Evolutionary conservation across 2,113 vertebrate species (phyloP), one percentile per base, ranked within the genome.

Genomic region (Entomyzon cyanotis): DNA sequence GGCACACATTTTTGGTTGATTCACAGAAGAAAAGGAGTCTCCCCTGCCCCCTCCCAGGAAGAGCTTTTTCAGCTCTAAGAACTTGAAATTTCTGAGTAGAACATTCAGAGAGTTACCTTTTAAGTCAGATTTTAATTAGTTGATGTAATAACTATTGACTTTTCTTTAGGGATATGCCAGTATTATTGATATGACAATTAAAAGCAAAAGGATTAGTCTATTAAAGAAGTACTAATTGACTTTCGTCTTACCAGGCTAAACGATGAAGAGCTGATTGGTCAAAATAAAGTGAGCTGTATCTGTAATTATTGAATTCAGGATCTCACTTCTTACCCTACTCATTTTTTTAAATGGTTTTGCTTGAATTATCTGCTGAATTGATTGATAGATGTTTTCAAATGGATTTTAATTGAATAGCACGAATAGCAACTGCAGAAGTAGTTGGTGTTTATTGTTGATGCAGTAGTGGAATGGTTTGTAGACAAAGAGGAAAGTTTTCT

Each of bases 171-270:
- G 89, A 87, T 96, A 74, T 92, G 55, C 87, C 93, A 78, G 73
- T 92, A 58, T 97, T 97, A 97, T 96, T 97, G 95, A 97, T 97
- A 97, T 95, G 89, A 97, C 96, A 97, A 97, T 97, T 97, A 98
- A 97, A 97, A 87, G 76, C 69, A 88, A 96, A 96, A 96, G 94
- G 70, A 97, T 97, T 96, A 97, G 63, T 88, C 92, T 90, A 90
- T 97, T 97, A 97, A 95, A 84, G 81, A 76, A 95, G 82, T 85
- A 95, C 95, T 97, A 97, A 97, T 95, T 97, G 86, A 94, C 75
- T 97, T 97, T 68, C 84, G n/a, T 87, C 85, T 94, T 93, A 93
- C 70, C 94, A 87, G 49, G 69, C 79, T 96, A 70, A 95, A 89
- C 49, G 90, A 84, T 97, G 97, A 97, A 87, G 27, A 95, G 69